Evolutionary conservation across 2,888 invertebrate species (phyloP), one percentile per base, ranked within the genome.

Genomic region (Artemia sp.): DNA sequence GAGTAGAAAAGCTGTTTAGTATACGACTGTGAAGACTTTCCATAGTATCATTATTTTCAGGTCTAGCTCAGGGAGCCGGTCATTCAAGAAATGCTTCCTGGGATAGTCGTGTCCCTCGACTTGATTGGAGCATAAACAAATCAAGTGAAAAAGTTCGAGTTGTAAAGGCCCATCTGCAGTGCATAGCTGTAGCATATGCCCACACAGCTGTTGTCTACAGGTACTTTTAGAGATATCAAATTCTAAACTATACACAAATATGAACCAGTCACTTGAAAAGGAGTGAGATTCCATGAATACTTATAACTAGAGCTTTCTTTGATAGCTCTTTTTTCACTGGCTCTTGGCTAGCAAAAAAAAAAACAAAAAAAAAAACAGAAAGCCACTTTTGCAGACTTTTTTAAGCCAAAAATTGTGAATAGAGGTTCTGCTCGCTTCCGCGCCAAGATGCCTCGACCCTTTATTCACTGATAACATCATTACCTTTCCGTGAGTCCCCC

Each of bases 101-200:
- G 64, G 64, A 58, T 24, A 58, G 64, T 24, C n/a, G 64, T 19
- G 2, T 58, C 14, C 14, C 14, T 19, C 64, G 64, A 9, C 14
- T 58, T n/a, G 64, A 58, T 58, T 58, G 64, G 64, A 58, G 64
- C 24, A 24, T 58, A n/a, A 24, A 8, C 10, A 58, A 58, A 24
- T 58, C 64, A 10, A 19, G 14, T 9, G 64, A 58, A 58, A 58
- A 58, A 75, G 93, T 94, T 58, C 89, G 92, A 80, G 90, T 92
- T 69, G 90, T 95, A 74, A 90, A 92, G 78, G 95, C 95, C 6
- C 95, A 97, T 80, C 94, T 96, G 78, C 96, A 95, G 78, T 96
- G 95, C 91, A 90, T 98, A 73, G 92, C 91, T 38, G 93, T 94
- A 38, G 95, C 94, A 0, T 96, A 95, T 79, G 89, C 92, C 71